phyloP scores from a whole-genome alignment of 2,797 vertebrate species.

The Sebastes cheni region DNA sequence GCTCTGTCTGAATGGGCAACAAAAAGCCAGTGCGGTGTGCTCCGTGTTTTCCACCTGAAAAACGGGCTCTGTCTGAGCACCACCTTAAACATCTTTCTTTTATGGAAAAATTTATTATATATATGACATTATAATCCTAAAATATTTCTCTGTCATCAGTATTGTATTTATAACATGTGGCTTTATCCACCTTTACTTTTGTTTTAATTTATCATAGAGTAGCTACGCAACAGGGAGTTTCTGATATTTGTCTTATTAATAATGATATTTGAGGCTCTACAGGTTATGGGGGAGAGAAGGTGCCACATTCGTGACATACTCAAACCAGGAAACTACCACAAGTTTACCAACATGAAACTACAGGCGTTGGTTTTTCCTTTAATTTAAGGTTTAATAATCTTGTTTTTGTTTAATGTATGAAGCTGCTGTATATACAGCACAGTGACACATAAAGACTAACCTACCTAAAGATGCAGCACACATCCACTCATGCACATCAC shows the following conservation, averaged over 20 bases:
- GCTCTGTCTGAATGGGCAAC: no score
- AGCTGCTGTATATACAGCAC: neutral
- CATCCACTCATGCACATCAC: neutral
- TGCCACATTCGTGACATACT: neutral
- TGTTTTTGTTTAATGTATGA: neutral
- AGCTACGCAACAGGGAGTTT: no score
- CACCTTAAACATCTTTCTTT: neutral
- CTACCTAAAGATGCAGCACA: neutral
- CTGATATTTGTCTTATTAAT: neutral
- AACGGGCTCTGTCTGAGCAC: no score
- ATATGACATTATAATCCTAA: no score
- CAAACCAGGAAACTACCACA: neutral
- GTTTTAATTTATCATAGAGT: neutral
- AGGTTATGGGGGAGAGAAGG: neutral
- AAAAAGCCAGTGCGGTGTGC: no score
- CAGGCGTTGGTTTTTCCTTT: neutral
- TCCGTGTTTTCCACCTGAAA: no score
- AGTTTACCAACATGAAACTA: neutral
- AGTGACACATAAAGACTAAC: neutral
- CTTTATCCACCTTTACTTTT: neutral
- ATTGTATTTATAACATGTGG: neutral
- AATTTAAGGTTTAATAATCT: neutral
- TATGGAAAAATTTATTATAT: neutral
- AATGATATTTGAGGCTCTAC: neutral
- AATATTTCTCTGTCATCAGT: neutral